Conservation (phyloP, 2,797 vertebrate species). For the Ctenopoma kingsleyae region DNA sequence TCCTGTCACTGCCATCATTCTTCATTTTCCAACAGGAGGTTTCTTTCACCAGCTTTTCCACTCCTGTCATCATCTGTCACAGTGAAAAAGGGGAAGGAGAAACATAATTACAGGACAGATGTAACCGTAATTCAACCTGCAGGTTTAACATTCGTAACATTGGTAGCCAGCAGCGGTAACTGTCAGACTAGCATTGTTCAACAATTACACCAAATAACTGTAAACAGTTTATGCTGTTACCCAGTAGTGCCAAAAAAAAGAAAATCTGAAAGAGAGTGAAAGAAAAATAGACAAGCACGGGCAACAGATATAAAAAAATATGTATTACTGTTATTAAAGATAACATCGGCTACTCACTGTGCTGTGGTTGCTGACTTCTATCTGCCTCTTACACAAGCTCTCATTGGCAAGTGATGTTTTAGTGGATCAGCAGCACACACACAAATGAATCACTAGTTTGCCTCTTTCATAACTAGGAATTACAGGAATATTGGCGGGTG, state of each 20-base stretch:
- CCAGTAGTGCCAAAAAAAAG: slow-evolving; percentile 1
- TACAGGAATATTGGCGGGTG: slow-evolving; percentile 42
- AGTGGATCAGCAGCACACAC: slow-evolving; percentile 17
- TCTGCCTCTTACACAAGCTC: slow-evolving; percentile 39
- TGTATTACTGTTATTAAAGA: slow-evolving; percentile 22
- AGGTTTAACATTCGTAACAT: slow-evolving; percentile 49
- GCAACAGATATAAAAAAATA: slow-evolving; percentile 1
- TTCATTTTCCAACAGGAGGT: slow-evolving; percentile 56
- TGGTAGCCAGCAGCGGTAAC: slow-evolving; percentile 36
- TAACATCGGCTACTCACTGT: slow-evolving; percentile 24
- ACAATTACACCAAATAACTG: slow-evolving; percentile 37
- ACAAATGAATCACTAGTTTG: slow-evolving; percentile 43
- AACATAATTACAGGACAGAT: slow-evolving; percentile 73
- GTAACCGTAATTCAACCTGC: slow-evolving; percentile 43
- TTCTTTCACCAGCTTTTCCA: slow-evolving; percentile 53
- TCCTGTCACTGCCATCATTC: slow-evolving; percentile 54
- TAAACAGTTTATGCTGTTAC: slow-evolving; percentile 45
- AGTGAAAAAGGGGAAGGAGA: slow-evolving; percentile 49
- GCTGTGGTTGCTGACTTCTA: slow-evolving; percentile 5
- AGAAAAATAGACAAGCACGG: not conserved
- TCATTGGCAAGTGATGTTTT: slow-evolving; percentile 29
- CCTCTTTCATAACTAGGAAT: slow-evolving; percentile 52
- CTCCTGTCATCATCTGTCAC: slow-evolving; percentile 56
- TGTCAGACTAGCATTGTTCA: slow-evolving; percentile 50
- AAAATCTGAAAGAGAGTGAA: slow-evolving; percentile 13